Conservation (phyloP, 2,113 vertebrate species). For the Serilophus lunatus region DNA sequence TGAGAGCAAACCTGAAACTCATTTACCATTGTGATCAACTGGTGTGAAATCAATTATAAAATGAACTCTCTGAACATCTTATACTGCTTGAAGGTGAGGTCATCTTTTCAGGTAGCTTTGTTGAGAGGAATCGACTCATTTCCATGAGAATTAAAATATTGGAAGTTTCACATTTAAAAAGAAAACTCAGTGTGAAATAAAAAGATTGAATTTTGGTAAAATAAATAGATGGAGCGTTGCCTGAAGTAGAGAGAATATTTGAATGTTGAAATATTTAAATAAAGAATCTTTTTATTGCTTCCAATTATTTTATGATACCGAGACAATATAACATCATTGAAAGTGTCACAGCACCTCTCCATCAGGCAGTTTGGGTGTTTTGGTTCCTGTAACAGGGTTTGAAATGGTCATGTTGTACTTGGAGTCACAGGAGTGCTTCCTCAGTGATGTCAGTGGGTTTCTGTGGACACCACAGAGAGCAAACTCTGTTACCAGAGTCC, state of each 20-base stretch:
- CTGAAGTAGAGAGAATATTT: background rate
- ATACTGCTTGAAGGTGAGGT: conserved; percentile 49
- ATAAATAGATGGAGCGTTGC: background rate
- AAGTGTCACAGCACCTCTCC: conserved; percentile 1
- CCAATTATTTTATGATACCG: background rate
- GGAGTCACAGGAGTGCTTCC: background rate
- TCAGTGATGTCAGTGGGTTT: background rate
- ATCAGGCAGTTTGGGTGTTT: conserved; percentile 2
- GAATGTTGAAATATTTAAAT: background rate
- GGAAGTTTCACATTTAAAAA: background rate
- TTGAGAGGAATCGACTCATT: background rate
- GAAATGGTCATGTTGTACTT: background rate
- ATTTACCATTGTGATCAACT: conserved; percentile 76
- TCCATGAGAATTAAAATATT: background rate
- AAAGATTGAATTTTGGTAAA: background rate
- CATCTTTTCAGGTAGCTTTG: background rate
- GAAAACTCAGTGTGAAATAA: background rate
- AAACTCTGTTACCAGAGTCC: background rate
- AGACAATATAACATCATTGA: background rate
- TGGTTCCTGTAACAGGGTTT: conserved; percentile 47
- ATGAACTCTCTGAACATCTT: conserved; percentile 20
- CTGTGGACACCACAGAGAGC: background rate
- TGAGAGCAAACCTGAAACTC: conserved; percentile 73
- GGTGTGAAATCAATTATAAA: conserved; percentile 53
- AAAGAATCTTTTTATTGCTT: background rate